Evolutionary conservation across 2,888 invertebrate genomes (phyloP).

Genomic region (Athrips mouffetella): DNA sequence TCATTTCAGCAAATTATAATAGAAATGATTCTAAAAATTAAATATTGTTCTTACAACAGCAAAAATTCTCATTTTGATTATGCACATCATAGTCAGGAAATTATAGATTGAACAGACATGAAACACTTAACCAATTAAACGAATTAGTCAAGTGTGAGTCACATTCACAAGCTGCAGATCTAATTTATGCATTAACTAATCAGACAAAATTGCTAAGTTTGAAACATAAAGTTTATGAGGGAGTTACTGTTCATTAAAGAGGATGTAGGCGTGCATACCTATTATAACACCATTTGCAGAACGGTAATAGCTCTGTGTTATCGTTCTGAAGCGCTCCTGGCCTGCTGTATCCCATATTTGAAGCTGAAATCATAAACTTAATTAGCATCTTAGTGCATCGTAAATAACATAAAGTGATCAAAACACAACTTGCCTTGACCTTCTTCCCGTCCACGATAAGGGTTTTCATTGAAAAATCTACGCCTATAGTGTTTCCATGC

Average conservation of each 20-base stretch:
- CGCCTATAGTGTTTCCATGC: constrained; percentile 97
- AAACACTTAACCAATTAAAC: too few relatives aligned
- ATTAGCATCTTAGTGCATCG: constrained; percentile 18
- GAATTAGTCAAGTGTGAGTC: neutral
- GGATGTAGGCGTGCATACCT: constrained; percentile 79
- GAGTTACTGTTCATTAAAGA: neutral
- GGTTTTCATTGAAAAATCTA: constrained; percentile 99
- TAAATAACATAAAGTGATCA: constrained; percentile 31
- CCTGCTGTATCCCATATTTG: constrained; percentile 99
- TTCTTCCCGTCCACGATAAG: constrained; percentile 94
- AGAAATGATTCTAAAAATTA: too few relatives aligned
- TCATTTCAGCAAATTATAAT: too few relatives aligned
- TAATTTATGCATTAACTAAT: too few relatives aligned
- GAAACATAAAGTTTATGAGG: too few relatives aligned
- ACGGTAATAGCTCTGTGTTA: constrained; percentile 97
- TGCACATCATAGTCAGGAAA: too few relatives aligned
- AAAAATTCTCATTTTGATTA: too few relatives aligned
- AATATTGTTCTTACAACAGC: too few relatives aligned
- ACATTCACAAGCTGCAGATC: too few relatives aligned
- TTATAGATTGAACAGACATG: too few relatives aligned
- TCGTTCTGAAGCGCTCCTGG: constrained; percentile 96
- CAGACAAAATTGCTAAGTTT: too few relatives aligned
- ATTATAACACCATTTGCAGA: constrained; percentile 98
- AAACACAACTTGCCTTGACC: constrained; percentile 87
- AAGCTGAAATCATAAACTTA: constrained; percentile 73